phyloP scores from a whole-genome alignment of 2,113 vertebrate genomes.

The Peromyscus polionotus region DNA sequence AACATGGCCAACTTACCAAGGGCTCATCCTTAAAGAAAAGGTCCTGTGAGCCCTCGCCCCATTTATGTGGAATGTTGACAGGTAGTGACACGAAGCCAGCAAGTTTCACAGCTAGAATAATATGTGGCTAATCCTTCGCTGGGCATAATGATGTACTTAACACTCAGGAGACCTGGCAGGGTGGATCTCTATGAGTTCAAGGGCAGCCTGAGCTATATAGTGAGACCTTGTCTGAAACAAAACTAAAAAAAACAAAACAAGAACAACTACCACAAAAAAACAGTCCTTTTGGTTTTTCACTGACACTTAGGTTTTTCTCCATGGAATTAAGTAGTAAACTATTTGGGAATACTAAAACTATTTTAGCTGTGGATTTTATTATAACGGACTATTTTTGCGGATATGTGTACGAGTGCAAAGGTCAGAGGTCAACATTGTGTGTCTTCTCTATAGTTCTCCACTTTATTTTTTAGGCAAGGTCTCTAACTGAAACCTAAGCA shows the following conservation, averaged over 20 bases:
- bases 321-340: constrained; percentile 48
- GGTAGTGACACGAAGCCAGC: not conserved
- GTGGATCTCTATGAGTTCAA: not conserved
- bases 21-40: not conserved
- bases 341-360: constrained; percentile 45
- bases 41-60: not conserved
- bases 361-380: constrained; percentile 42
- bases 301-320: not conserved
- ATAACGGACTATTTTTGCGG: not conserved
- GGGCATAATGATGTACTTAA: not conserved
- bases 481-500: not conserved
- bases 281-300: constrained; percentile 15
- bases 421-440: not conserved
- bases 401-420: not conserved
- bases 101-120: not conserved
- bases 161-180: not conserved
- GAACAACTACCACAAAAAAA: not conserved
- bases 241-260: not conserved
- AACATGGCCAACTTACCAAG: not conserved
- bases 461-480: not conserved
- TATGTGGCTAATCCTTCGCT: not conserved
- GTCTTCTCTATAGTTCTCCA: not conserved
- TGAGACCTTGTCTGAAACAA: not conserved
- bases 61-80: not conserved
- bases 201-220: not conserved